phyloP scores from a whole-genome alignment of 2,797 vertebrate genomes.

The Coregonus sp. region DNA sequence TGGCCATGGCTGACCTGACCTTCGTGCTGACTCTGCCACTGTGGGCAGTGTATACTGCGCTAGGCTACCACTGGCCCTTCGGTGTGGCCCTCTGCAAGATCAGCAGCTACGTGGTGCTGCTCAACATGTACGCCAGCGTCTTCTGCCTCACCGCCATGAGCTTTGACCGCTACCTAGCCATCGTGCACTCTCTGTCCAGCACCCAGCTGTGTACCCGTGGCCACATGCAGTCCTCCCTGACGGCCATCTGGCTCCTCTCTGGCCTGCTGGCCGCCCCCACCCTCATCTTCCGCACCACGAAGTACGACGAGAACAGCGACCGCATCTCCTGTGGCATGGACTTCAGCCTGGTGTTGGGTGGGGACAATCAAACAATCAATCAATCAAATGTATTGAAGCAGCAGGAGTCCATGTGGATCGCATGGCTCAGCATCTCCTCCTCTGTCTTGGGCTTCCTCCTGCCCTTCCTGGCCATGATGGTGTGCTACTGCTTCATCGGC shows the following conservation, averaged over 20 bases:
- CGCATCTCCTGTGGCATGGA: slow-evolving; percentile 84
- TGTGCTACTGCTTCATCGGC: slow-evolving; percentile 83
- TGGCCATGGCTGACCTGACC: slow-evolving; percentile 88
- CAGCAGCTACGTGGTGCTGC: slow-evolving; percentile 86
- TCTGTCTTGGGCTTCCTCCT: slow-evolving; percentile 83
- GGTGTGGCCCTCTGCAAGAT: slow-evolving; percentile 87
- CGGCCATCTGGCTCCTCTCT: slow-evolving; percentile 82
- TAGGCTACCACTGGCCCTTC: slow-evolving; percentile 91
- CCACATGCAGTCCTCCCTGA: slow-evolving; percentile 70
- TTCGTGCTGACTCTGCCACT: slow-evolving; percentile 87
- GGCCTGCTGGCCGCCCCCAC: slow-evolving; percentile 81
- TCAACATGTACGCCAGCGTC: slow-evolving; percentile 92
- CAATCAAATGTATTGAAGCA: slow-evolving; percentile 13
- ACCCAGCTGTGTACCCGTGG: slow-evolving; percentile 75
- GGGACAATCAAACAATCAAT: neutral
- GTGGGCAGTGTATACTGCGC: slow-evolving; percentile 90
- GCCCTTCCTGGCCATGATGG: slow-evolving; percentile 86
- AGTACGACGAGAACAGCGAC: slow-evolving; percentile 59
- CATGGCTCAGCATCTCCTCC: slow-evolving; percentile 81
- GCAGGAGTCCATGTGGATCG: slow-evolving; percentile 76
- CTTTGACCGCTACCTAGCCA: slow-evolving; percentile 88
- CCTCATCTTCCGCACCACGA: slow-evolving; percentile 83
- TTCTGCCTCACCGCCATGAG: slow-evolving; percentile 92
- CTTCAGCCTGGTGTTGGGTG: slow-evolving; percentile 69
- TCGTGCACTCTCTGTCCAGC: slow-evolving; percentile 81